Evolutionary conservation across 2,888 invertebrate genomes (phyloP).

Genomic region (Rhingia rostrata): DNA sequence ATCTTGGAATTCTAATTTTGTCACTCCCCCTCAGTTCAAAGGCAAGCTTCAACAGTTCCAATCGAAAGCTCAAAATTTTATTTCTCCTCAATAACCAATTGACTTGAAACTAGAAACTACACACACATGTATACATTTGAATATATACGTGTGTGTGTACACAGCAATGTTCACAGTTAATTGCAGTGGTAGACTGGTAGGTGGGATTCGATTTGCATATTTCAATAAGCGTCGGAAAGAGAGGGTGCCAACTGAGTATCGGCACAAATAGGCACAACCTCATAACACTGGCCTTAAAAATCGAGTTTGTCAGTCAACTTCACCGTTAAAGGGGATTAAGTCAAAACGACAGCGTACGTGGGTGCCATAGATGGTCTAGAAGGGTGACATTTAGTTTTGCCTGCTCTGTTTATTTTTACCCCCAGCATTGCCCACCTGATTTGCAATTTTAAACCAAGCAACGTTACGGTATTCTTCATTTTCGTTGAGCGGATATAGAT

Average conservation of each 20-base stretch:
- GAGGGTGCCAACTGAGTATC: slow-evolving; percentile 24
- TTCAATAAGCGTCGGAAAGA: slow-evolving; percentile 12
- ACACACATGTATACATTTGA: not conserved
- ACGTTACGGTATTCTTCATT: no score
- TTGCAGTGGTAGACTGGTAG: slow-evolving; percentile 4
- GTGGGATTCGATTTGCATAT: slow-evolving; percentile 47
- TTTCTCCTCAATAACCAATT: slow-evolving; percentile 11
- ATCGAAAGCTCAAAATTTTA: slow-evolving; percentile 17
- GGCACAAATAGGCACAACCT: slow-evolving; percentile 60
- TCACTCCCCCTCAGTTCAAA: not conserved
- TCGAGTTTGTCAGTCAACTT: slow-evolving; percentile 69
- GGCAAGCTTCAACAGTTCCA: slow-evolving; percentile 23
- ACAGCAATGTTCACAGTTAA: not conserved
- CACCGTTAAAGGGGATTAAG: slow-evolving; percentile 49
- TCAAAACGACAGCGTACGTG: slow-evolving; percentile 30
- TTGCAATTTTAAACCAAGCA: slow-evolving; percentile 43
- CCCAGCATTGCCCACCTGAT: slow-evolving; percentile 7
- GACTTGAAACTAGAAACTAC: slow-evolving; percentile 29
- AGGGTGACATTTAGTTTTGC: slow-evolving; percentile 12
- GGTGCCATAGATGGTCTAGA: slow-evolving; percentile 19
- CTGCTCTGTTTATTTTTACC: not conserved
- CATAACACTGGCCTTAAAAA: slow-evolving; percentile 72
- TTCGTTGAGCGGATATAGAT: not conserved
- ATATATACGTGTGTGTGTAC: not conserved
- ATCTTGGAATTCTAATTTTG: slow-evolving; percentile 6